A percentile compares a stretch with the other conserved stretches of the same genome.
Conservation (phyloP, 2,113 vertebrate genomes). For the Phyllostomus discolor region DNA sequence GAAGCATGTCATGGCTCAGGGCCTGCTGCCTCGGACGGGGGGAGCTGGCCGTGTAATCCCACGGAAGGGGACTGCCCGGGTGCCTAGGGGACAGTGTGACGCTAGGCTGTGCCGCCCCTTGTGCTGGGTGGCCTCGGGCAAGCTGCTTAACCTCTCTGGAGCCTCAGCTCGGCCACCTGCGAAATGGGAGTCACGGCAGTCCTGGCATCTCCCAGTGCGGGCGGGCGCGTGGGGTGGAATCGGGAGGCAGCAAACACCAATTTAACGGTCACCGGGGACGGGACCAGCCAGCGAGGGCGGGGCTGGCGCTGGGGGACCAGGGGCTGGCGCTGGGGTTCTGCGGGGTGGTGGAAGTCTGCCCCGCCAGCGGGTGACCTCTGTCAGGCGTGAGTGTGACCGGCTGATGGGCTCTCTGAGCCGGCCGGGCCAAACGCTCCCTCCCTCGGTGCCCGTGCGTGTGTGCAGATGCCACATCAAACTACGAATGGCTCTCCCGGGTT, state of each 20-base stretch:
- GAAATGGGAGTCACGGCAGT: neutral
- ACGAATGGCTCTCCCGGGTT: conserved; percentile 30
- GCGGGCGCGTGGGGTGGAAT: neutral
- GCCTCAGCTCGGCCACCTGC: neutral
- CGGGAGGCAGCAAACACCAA: neutral
- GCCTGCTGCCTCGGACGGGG: neutral
- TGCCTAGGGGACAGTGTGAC: fast-evolving
- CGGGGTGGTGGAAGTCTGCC: neutral
- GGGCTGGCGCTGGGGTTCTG: fast-evolving
- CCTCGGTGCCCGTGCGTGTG: neutral
- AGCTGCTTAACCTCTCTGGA: neutral
- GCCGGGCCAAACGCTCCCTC: neutral
- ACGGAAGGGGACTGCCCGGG: fast-evolving
- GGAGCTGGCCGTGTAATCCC: neutral
- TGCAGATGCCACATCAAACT: neutral
- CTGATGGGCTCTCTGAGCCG: neutral
- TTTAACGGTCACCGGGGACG: neutral
- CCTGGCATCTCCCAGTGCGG: neutral
- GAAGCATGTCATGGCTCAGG: fast-evolving
- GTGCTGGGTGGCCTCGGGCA: neutral
- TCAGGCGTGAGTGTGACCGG: neutral
- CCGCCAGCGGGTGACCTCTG: neutral
- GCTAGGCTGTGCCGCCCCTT: fast-evolving
- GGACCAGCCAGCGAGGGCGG: fast-evolving
- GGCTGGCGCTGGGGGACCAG: neutral